phyloP scores from a whole-genome alignment of 2,888 invertebrate genomes.

The Diaprepes abbreviatus region DNA sequence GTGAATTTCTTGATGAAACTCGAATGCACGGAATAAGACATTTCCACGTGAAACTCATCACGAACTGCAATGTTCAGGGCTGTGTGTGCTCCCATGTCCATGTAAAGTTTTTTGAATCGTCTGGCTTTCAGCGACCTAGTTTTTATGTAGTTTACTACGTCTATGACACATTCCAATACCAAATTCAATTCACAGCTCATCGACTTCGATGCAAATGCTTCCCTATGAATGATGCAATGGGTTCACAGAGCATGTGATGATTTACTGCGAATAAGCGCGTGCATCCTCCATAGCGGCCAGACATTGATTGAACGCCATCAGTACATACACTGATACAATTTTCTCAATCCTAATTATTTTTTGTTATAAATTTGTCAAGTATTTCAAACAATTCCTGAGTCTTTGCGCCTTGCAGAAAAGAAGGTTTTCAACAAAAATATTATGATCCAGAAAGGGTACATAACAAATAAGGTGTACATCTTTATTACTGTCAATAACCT shows the following conservation, averaged over 20 bases:
- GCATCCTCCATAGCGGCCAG: slow-evolving; percentile 29
- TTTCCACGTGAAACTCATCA: slow-evolving; percentile 45
- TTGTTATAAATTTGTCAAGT: too few species aligned
- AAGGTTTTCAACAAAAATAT: slow-evolving; percentile 37
- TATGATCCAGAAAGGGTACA: slow-evolving; percentile 38
- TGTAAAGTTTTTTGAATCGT: slow-evolving; percentile 23
- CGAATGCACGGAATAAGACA: too few species aligned
- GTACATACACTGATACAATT: slow-evolving; percentile 31
- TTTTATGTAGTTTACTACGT: slow-evolving; percentile 42
- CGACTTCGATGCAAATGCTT: slow-evolving; percentile 39
- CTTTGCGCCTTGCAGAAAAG: too few species aligned
- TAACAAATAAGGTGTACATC: slow-evolving; percentile 36
- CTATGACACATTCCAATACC: slow-evolving; percentile 32
- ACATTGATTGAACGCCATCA: slow-evolving; percentile 35
- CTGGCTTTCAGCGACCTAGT: slow-evolving; percentile 38
- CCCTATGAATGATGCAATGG: too few species aligned
- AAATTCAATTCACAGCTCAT: slow-evolving; percentile 44
- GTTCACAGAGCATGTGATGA: too few species aligned
- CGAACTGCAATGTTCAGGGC: too few species aligned
- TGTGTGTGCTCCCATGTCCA: too few species aligned
- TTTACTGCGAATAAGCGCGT: slow-evolving; percentile 46
- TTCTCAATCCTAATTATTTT: slow-evolving; percentile 29
- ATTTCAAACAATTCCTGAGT: too few species aligned
- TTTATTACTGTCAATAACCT: slow-evolving; percentile 40
- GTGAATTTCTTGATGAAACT: too few species aligned